Base-by-base conservation (phyloP, 2,113 vertebrate genomes). In the Psammodynastes pulverulentus region DNA sequence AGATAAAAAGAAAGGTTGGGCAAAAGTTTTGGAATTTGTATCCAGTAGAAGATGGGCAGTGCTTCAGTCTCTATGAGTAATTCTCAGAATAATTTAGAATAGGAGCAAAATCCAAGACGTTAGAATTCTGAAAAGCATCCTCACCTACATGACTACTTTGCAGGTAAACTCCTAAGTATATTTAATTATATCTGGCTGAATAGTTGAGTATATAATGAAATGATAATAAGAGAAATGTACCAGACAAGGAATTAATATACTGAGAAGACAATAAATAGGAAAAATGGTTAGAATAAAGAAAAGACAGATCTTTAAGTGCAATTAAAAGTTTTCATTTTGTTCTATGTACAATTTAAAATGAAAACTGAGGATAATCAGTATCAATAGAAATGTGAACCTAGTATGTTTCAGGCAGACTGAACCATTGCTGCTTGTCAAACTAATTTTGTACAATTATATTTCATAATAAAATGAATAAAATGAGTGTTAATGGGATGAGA, bases 361-460 rank as follows among this genome's bases (percentile, higher is more conserved):
- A 92, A 51, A 86, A 86, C 84, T 58, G 45, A 89, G 23, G 29
- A 67, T 43, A 24, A 52, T 52, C 23, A 43, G 10, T 4, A 52
- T 19, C 29, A 39, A 87, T 52, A 15, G 43, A 54, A 91, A 86
- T 48, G 9, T 91, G 43, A 58, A 86, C 3, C 26, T 46, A 46
- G 9, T 19, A 56, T 21, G 29, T 23, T 39, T 62, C 51, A 49
- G 84, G 84, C 4, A 1, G 9, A n/a, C 84, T 24, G 29, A 86
- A 53, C 51, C 53, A 26, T 84, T 53, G 67, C 9, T 84, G 72
- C 72, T 29, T 86, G 52, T 58, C 90, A 34, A 34, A 29, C 52
- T 58, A 43, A 86, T 23, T 91, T 58, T 91, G 52, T n/a, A 49
- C 45, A 58, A 9, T 62, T 91, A 86, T 91, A 91, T 62, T 91